Evolutionary conservation across 2,888 invertebrate species (phyloP), one percentile per base, ranked within the genome.

Genomic region (Rhyacophila evoluta): DNA sequence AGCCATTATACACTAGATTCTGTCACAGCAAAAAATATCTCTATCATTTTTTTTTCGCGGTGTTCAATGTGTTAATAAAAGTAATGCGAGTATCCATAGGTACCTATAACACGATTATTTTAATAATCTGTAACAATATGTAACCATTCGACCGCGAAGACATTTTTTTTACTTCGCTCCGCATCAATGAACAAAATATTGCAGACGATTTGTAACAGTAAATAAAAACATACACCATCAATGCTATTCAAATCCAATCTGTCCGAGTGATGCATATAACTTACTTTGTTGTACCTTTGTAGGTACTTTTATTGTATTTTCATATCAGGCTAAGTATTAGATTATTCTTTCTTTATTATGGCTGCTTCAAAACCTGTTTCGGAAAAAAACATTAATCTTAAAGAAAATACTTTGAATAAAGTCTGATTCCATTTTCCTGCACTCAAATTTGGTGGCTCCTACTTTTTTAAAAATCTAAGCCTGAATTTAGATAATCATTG

Each of bases 111-210:
- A 10, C 55, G 55, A 55, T 55, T 55, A 55, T 55, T 55, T 55
- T 55, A 55, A 55, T 55, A 55, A 55, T 55, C 55, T 55, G 55
- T 55, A 55, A 55, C 55, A 55, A 25, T 55, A 55, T 55, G 55
- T 55, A 55, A 55, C 55, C 55, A 25, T 12, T 55, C 55, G 19
- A 55, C 55, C 55, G 2, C 25, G 55, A 55, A 55, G 55, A 55
- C 1, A 10, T 25, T 55, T 55, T 55, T 55, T 55, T 55, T 41
- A 10, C 10, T 1, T 2, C 25, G 55, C 19, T 55, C 19, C 55
- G 55, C 55, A 25, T 55, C 19, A 55, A 55, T 19, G 55, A 19
- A 25, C 1, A 55, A 55, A 55, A 55, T 55, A 55, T 55, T 55
- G 55, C 55, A 19, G 19, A 55, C 55, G 4, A 19, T 55, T 41